These are phyloP conservation scores for Cyphomyrmex costatus DNA, from an alignment of 1,140 invertebrate species.

Conservation along the genomic window DNA sequence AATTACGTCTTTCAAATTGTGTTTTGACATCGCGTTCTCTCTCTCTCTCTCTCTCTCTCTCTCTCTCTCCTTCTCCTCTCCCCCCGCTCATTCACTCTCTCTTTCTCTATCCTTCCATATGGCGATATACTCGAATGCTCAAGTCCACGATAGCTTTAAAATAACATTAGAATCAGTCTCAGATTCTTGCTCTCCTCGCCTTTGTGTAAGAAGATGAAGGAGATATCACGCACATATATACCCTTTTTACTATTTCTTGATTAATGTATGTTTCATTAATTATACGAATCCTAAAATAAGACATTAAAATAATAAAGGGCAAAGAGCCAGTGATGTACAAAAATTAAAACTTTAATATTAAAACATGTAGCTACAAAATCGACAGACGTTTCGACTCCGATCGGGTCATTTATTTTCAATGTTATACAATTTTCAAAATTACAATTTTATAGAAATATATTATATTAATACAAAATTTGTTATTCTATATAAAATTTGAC, in stretches of 20 bases:
- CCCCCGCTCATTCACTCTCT: not conserved
- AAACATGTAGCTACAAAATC: no score
- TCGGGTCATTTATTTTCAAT: no score
- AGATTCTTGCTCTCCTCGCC: constrained; percentile 15
- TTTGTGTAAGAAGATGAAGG: constrained; percentile 20
- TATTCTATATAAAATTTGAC: no score
- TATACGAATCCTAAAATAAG: no score
- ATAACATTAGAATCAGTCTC: constrained; percentile 54
- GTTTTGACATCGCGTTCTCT: constrained; percentile 77
- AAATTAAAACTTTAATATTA: no score
- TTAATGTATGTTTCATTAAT: constrained; percentile 7
- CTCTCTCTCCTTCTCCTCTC: constrained; percentile 16
- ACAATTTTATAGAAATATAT: no score
- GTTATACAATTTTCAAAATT: no score
- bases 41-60: constrained; percentile 28
- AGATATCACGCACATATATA: constrained; percentile 19
- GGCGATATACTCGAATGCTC: constrained; percentile 13
- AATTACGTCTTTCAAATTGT: constrained; percentile 86
- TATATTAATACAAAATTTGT: no score
- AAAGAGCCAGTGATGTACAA: no score
- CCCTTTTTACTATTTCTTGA: not conserved
- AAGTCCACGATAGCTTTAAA: constrained; percentile 61
- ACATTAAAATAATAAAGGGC: no score
- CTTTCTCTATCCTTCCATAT: constrained; percentile 8
- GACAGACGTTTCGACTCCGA: no score